Conservation (phyloP, 2,888 invertebrate species). For the Philereme vetulata region DNA sequence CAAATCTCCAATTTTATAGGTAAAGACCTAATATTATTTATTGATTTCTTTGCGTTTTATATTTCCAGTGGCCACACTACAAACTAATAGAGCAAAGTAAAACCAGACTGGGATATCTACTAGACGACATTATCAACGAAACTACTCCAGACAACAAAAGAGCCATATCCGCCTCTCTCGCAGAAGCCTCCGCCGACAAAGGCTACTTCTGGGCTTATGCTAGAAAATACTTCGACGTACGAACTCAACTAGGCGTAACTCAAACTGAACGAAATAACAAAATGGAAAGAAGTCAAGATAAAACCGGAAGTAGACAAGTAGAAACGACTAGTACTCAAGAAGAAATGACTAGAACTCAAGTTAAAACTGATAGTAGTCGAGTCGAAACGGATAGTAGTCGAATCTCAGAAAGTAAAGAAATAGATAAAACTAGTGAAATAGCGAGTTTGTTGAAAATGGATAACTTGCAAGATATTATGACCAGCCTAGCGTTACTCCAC, state of each 20-base stretch:
- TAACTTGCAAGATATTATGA: constrained; percentile 43
- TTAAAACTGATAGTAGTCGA: not conserved
- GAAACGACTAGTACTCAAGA: not conserved
- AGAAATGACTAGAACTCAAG: not conserved
- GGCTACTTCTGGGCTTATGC: constrained; percentile 63
- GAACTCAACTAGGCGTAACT: constrained; percentile 1
- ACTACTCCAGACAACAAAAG: constrained; percentile 24
- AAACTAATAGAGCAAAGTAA: constrained; percentile 47
- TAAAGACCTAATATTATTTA: no score
- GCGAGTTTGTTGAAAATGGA: not conserved
- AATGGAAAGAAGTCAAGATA: not conserved
- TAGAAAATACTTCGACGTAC: constrained; percentile 33
- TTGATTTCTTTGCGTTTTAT: not conserved
- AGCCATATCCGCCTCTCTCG: constrained; percentile 24
- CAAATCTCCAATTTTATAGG: no score
- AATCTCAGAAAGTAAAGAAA: constrained; percentile 5
- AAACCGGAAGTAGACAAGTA: not conserved
- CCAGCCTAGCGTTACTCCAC: constrained; percentile 58
- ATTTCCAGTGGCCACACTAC: constrained; percentile 60
- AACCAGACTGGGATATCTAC: constrained; percentile 38
- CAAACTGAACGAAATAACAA: constrained; percentile 2
- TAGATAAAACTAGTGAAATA: constrained; percentile 5
- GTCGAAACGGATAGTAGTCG: constrained; percentile 1
- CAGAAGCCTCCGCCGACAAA: constrained; percentile 31
- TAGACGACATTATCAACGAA: constrained; percentile 44